These are phyloP conservation scores for Philopedon plagiatum DNA, from an alignment of 2,888 invertebrate species.

Conservation along the genomic window DNA sequence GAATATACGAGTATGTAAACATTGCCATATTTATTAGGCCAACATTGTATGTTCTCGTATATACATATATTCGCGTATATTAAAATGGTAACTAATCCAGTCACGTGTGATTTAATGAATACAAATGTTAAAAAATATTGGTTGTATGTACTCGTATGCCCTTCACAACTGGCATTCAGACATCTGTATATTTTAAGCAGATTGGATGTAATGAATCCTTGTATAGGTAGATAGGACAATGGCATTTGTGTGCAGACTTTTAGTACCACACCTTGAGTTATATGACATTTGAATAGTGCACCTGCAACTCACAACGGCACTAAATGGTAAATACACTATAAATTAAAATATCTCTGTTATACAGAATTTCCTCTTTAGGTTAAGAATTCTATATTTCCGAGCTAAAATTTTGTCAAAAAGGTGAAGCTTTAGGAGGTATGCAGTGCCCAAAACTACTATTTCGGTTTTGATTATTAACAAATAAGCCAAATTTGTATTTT, in stretches of 20 bases:
- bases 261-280: constrained; percentile 62
- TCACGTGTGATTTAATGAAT: constrained; percentile 50
- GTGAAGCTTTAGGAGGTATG: too few relatives aligned
- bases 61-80: neutral
- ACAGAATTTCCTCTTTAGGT: neutral
- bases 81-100: constrained; percentile 24
- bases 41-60: neutral
- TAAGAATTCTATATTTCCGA: neutral
- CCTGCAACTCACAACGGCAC: constrained; percentile 58
- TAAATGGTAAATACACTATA: constrained; percentile 4
- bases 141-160: constrained; percentile 20
- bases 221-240: constrained; percentile 61
- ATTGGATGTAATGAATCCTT: constrained; percentile 54
- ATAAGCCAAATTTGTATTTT: too few relatives aligned
- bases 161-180: constrained; percentile 48
- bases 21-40: too few relatives aligned
- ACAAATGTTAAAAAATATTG: constrained; percentile 40
- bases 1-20: too few relatives aligned
- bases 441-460: too few relatives aligned
- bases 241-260: constrained; percentile 61
- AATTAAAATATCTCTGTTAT: neutral
- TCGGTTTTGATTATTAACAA: too few relatives aligned
- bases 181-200: constrained; percentile 54
- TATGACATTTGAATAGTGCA: constrained; percentile 60
- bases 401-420: neutral